Evolutionary conservation across 2,888 invertebrate species (phyloP).

Genomic region (Philonicus albiceps): DNA sequence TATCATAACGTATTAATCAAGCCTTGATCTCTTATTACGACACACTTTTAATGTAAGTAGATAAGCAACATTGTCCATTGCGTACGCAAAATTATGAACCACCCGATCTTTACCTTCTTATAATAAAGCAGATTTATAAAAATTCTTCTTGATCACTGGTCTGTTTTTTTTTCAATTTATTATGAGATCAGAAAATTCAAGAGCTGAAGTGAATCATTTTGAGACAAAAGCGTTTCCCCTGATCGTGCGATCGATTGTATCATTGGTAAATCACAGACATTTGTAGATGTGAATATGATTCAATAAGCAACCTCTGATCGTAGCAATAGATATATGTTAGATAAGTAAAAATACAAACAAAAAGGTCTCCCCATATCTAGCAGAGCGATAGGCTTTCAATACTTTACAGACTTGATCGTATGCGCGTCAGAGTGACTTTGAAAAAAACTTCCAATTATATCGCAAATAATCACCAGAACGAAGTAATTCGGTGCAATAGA

Average conservation of each 20-base stretch:
- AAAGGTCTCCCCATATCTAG: background rate
- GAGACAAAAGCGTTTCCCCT: background rate
- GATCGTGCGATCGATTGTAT: background rate
- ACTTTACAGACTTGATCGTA: background rate
- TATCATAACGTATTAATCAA: background rate
- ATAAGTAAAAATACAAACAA: background rate
- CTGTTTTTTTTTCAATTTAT: background rate
- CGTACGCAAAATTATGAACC: background rate
- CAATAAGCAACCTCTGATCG: background rate
- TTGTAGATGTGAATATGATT: background rate
- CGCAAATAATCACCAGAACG: background rate
- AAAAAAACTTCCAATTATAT: background rate
- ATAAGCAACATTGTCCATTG: background rate
- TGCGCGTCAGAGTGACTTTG: background rate
- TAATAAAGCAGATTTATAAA: background rate
- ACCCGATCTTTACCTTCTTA: background rate
- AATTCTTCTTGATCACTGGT: background rate
- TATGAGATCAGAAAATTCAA: background rate
- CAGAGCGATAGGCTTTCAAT: background rate
- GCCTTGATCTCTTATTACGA: background rate
- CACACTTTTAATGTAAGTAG: background rate
- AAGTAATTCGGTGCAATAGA: background rate
- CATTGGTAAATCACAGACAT: background rate
- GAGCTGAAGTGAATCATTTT: background rate
- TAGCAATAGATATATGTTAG: background rate